A percentile compares a stretch with the other conserved stretches of the same genome.
phyloP scores from a whole-genome alignment of 2,113 vertebrate genomes.

The Gallinago jamesoni region DNA sequence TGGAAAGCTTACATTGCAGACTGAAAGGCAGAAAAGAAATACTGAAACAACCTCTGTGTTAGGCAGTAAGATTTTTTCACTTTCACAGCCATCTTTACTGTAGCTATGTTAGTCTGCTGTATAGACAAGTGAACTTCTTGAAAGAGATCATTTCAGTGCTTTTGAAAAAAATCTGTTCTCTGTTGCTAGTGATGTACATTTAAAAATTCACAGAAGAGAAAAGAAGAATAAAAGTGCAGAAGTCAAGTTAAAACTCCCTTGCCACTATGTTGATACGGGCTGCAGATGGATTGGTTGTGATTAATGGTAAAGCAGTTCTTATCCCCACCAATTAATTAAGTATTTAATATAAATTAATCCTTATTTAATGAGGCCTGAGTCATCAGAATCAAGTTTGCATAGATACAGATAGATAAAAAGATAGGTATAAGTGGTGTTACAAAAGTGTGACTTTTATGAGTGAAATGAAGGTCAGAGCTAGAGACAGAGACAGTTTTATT shows the following conservation, averaged over 20 bases:
- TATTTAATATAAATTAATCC: constrained; percentile 22
- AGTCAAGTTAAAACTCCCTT: neutral
- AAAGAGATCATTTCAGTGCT: neutral
- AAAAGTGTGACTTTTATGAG: neutral
- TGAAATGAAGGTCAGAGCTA: constrained; percentile 6
- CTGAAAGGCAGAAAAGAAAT: neutral
- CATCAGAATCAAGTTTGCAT: neutral
- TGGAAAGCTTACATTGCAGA: neutral
- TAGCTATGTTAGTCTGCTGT: neutral
- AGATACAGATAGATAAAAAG: neutral
- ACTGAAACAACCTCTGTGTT: neutral
- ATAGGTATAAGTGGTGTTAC: neutral
- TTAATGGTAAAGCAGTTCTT: neutral
- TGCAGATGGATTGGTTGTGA: neutral
- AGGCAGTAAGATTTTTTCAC: neutral
- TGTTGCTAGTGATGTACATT: neutral
- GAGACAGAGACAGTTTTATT: neutral
- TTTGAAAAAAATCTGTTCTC: neutral
- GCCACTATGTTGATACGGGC: neutral
- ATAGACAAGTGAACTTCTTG: neutral
- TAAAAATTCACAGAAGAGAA: neutral
- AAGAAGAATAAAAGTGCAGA: neutral
- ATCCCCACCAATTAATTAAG: neutral
- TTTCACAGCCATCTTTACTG: neutral
- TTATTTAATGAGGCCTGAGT: constrained; percentile 18